phyloP scores from a whole-genome alignment of 2,888 invertebrate genomes.

The Platycnemis pennipes region DNA sequence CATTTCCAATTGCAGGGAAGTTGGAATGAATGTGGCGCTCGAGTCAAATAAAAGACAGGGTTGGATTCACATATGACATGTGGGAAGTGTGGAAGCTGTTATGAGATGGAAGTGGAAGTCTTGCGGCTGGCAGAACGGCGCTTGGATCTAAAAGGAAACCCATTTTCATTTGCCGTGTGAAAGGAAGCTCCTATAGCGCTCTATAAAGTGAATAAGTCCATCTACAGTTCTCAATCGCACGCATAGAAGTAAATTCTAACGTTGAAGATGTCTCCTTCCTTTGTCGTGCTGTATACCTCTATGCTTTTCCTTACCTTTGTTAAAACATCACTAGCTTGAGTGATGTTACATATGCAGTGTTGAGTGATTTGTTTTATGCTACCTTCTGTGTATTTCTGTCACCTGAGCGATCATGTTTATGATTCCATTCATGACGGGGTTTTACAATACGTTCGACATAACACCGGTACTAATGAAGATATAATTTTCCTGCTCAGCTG shows the following conservation, averaged over 20 bases:
- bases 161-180: not conserved
- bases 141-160: not conserved
- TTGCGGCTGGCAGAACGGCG: not conserved
- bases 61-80: not conserved
- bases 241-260: not conserved
- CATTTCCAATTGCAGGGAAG: not conserved
- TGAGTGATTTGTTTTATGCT: too few relatives aligned
- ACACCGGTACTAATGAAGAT: too few relatives aligned
- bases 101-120: not conserved
- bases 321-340: too few relatives aligned
- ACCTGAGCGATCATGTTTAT: too few relatives aligned
- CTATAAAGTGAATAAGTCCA: not conserved
- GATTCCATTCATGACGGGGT: too few relatives aligned
- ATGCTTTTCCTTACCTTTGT: too few relatives aligned
- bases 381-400: too few relatives aligned
- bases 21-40: not conserved
- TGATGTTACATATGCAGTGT: too few relatives aligned
- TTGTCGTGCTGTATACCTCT: too few relatives aligned
- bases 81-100: not conserved
- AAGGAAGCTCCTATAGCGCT: not conserved
- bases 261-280: not conserved
- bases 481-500: too few relatives aligned
- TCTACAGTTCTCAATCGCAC: not conserved
- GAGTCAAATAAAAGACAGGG: not conserved
- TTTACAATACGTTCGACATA: too few relatives aligned